phyloP scores from a whole-genome alignment of 2,797 vertebrate species.

The Trematomus bernacchii region DNA sequence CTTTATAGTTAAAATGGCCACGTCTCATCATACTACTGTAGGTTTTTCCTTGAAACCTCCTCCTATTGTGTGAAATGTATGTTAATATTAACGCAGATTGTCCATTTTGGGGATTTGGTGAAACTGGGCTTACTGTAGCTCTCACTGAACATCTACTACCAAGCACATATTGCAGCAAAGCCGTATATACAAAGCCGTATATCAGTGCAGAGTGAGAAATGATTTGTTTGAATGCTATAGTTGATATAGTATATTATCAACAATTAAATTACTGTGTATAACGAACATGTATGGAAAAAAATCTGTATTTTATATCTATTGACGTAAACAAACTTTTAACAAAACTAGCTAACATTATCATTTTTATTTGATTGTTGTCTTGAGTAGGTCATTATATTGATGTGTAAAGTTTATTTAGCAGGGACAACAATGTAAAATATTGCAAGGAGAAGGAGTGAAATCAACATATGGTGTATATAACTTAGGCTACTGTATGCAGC shows the following conservation, averaged over 20 bases:
- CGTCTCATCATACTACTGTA: constrained; percentile 40
- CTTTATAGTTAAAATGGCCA: constrained; percentile 67
- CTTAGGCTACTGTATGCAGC: neutral
- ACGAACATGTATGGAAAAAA: neutral
- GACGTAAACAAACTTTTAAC: constrained; percentile 7
- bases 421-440: neutral
- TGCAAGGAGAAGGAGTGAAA: neutral
- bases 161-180: neutral
- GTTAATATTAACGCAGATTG: constrained; percentile 44
- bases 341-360: neutral
- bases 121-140: constrained; percentile 15
- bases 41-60: constrained; percentile 1
- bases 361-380: neutral
- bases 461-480: neutral
- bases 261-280: neutral
- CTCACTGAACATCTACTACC: neutral
- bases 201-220: neutral
- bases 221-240: neutral
- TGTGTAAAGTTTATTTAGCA: neutral
- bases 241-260: neutral
- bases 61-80: constrained; percentile 26
- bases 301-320: neutral
- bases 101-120: constrained; percentile 20
- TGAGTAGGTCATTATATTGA: neutral
- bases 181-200: neutral